These are phyloP conservation scores for Mesochorus sp. DNA, from an alignment of 2,888 invertebrate genomes.

Conservation along the genomic window DNA sequence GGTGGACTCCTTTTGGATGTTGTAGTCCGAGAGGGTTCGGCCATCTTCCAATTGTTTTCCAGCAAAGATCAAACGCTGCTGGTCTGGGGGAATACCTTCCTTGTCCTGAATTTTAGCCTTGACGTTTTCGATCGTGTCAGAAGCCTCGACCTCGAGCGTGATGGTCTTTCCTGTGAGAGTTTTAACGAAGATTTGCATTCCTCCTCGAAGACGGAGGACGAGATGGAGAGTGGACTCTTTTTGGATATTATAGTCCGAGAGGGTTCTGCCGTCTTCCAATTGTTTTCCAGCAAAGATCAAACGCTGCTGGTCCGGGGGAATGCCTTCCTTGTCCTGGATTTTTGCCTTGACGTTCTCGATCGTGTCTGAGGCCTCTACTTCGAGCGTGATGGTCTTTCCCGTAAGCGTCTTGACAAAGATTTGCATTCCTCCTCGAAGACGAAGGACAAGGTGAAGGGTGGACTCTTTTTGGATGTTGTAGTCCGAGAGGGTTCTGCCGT, in stretches of 20 bases:
- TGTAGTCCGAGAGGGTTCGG: constrained; percentile 66
- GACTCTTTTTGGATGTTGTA: constrained; percentile 36
- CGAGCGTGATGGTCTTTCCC: constrained; percentile 28
- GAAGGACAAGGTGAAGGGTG: constrained; percentile 11
- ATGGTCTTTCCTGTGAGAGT: constrained; percentile 68
- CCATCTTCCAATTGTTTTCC: constrained; percentile 66
- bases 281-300: constrained; percentile 59
- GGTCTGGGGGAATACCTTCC: constrained; percentile 65
- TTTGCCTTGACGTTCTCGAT: constrained; percentile 39
- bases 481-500: constrained; percentile 83
- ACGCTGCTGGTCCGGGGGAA: constrained; percentile 45
- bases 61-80: constrained; percentile 66
- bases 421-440: constrained; percentile 28
- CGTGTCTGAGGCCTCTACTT: constrained; percentile 23
- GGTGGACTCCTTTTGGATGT: constrained; percentile 82
- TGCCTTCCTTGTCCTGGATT: constrained; percentile 32
- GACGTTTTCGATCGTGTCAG: constrained; percentile 59
- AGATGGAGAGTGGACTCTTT: constrained; percentile 64
- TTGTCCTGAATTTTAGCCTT: constrained; percentile 60
- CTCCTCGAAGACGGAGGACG: constrained; percentile 63
- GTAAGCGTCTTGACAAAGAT: constrained; percentile 31
- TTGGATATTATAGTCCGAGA: constrained; percentile 59
- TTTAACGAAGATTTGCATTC: constrained; percentile 64
- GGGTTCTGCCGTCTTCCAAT: constrained; percentile 57
- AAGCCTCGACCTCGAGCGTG: constrained; percentile 67